Evolutionary conservation across 2,113 vertebrate genomes (phyloP).

Genomic region (Syngnathus floridae): DNA sequence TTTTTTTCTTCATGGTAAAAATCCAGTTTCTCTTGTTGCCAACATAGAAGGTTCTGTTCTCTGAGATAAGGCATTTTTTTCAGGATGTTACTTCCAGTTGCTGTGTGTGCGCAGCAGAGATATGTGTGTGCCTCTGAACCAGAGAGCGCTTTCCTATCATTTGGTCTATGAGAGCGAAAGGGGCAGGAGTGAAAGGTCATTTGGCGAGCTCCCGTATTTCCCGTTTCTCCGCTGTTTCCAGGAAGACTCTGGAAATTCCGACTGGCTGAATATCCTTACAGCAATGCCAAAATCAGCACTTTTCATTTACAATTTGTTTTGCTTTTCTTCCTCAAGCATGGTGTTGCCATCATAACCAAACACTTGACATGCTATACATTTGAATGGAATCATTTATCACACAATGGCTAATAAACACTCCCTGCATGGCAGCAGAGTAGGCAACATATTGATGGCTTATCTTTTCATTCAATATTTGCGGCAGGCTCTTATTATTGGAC

Average conservation of each 20-base stretch:
- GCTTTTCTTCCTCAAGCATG: conserved; percentile 10
- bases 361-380: conserved; percentile 14
- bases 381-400: conserved; percentile 22
- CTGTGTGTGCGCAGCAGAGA: conserved; percentile 44
- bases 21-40: conserved; percentile 30
- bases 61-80: conserved; percentile 52
- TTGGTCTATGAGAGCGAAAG: conserved; percentile 25
- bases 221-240: conserved; percentile 7
- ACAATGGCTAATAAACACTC: conserved; percentile 16
- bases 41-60: conserved; percentile 42
- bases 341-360: conserved; percentile 46
- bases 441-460: not conserved
- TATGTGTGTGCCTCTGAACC: conserved; percentile 37
- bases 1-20: conserved; percentile 15
- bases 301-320: conserved; percentile 27
- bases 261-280: not conserved
- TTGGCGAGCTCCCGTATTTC: conserved; percentile 20
- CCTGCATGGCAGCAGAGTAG: conserved; percentile 11
- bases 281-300: not conserved
- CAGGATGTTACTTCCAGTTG: conserved; percentile 49
- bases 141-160: conserved; percentile 43
- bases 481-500: conserved; percentile 18
- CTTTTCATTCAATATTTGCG: conserved; percentile 24
- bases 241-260: conserved; percentile 29
- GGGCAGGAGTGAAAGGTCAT: conserved; percentile 25